phyloP scores from a whole-genome alignment of 2,888 invertebrate genomes.

The Clivina fossor region DNA sequence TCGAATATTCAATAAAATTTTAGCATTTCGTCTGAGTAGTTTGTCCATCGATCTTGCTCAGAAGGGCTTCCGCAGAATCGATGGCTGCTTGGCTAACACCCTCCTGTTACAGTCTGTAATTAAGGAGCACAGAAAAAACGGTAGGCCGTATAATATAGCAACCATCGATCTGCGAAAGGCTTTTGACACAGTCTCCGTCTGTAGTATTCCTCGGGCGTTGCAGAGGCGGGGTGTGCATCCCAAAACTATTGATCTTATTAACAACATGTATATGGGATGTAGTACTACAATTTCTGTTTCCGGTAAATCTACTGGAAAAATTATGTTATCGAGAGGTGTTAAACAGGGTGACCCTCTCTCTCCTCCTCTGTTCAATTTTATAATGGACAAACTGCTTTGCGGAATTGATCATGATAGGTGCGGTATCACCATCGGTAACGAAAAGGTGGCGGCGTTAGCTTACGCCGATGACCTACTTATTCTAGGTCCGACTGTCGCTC shows the following conservation, averaged over 20 bases:
- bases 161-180: conserved; percentile 10
- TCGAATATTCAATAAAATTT: neutral
- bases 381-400: conserved; percentile 4
- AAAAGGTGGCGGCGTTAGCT: neutral
- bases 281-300: neutral
- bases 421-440: neutral
- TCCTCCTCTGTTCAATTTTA: conserved; percentile 3
- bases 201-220: neutral
- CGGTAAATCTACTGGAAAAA: neutral
- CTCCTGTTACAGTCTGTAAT: conserved; percentile 3
- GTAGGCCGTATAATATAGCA: neutral
- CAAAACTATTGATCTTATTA: neutral
- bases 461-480: conserved; percentile 13
- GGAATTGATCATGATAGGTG: neutral
- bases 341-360: conserved; percentile 19
- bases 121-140: neutral
- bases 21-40: neutral
- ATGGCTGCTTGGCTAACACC: conserved; percentile 12
- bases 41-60: neutral
- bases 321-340: neutral
- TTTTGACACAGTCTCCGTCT: neutral
- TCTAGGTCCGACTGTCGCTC: no score
- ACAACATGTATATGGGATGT: neutral
- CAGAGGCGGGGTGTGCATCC: neutral
- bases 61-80: conserved; percentile 3